Base-by-base conservation (phyloP, 53 echinoderm and acorn worm species). In the Holothuria leucospilota region DNA sequence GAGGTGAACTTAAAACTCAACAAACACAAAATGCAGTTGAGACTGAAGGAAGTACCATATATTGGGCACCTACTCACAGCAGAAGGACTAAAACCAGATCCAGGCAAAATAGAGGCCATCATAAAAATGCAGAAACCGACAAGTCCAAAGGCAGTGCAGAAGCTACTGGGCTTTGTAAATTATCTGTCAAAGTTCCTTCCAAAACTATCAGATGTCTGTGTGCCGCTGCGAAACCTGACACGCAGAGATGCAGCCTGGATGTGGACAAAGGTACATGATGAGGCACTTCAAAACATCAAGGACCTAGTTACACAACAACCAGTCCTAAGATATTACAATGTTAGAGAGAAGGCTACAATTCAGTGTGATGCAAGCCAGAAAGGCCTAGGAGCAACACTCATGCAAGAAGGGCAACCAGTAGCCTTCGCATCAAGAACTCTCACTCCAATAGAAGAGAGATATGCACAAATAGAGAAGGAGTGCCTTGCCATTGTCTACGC, bases 401-500 rank as follows among this genome's bases (percentile, higher is more conserved):
- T 86, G 61, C 86, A 92, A 78, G 63, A 78, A 24, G 85, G 69
- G 34, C 59, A 84, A 29, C 91, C 92, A 79, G 92, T 88, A 15
- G 67, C 77, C 39, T 91, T 84, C 58, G 85, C 88, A 12, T 60
- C 88, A 29, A 74, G 77, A 77, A 82, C 85, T 13, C 69, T 84
- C 29, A 73, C 93, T 68, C 74, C 69, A 28, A 84, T 83, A 30
- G 87, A 90, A 62, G n/a, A 49, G 41, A 81, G 82, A 20, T 90
- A 88, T 70, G 84, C 88, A 53, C 88, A 94, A 59, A 91, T 94
- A 65, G 91, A 93, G 78, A 91, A 90, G 69, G 85, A 87, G 77
- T 88, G 87, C 59, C 38, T 93, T 53, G 90, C 90, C 52, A 84
- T 85, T 16, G 87, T 82, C 26, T 88, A 80, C 30, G 87, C 87